These are phyloP conservation scores for Etheostoma nigrum DNA, from an alignment of 2,797 vertebrate genomes.

Conservation along the genomic window DNA sequence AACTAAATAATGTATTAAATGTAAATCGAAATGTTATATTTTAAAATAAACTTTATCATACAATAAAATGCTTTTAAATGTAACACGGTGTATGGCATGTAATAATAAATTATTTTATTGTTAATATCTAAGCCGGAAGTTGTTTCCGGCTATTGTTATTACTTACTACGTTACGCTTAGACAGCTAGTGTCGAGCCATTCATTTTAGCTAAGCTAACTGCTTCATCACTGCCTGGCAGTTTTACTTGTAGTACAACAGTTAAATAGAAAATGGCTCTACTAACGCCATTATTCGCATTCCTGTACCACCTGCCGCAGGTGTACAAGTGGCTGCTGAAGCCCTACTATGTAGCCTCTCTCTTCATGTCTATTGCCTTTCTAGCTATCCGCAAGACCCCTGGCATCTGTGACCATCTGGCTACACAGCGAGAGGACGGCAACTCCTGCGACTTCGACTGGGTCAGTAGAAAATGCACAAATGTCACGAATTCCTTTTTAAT, in stretches of 20 bases:
- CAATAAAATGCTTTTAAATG: rapidly evolving
- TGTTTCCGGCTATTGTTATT: neutral
- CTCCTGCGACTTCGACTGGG: conserved; percentile 98
- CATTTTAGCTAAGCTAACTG: conserved; percentile 23
- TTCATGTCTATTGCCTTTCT: conserved; percentile 91
- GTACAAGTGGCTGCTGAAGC: conserved; percentile 93
- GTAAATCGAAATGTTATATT: rapidly evolving
- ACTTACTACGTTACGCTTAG: neutral
- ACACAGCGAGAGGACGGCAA: conserved; percentile 95
- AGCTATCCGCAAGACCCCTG: conserved; percentile 91
- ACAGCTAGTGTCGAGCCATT: neutral
- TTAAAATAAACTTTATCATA: neutral
- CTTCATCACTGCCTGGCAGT: neutral
- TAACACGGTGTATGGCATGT: rapidly evolving
- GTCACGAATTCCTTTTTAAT: rapidly evolving
- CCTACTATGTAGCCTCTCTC: conserved; percentile 91
- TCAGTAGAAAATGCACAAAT: conserved; percentile 77
- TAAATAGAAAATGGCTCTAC: conserved; percentile 85
- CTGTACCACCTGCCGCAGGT: conserved; percentile 92
- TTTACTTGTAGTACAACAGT: neutral
- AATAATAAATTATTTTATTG: conserved; percentile 26
- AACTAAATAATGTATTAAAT: neutral
- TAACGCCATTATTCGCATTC: conserved; percentile 90
- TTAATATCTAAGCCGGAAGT: conserved; percentile 11
- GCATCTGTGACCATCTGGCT: conserved; percentile 89